These are phyloP conservation scores for Polydesmus complanatus DNA, from an alignment of 2,888 invertebrate species.

Conservation along the genomic window DNA sequence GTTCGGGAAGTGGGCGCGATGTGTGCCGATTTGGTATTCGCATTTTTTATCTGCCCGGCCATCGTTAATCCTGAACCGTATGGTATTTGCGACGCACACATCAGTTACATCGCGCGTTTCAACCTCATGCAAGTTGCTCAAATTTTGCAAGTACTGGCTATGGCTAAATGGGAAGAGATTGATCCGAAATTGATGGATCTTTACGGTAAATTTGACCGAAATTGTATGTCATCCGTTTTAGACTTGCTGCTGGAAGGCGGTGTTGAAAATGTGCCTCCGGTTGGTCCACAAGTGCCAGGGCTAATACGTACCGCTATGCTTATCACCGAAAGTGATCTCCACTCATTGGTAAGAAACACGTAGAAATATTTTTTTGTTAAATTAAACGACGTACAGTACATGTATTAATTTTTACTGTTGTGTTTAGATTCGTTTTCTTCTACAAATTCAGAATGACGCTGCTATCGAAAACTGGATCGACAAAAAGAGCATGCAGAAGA, in stretches of 20 bases:
- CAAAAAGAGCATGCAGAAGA: constrained; percentile 30
- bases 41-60: constrained; percentile 87
- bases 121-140: constrained; percentile 76
- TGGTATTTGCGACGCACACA: constrained; percentile 75
- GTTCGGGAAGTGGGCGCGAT: constrained; percentile 44
- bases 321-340: constrained; percentile 51
- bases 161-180: constrained; percentile 68
- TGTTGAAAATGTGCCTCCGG: constrained; percentile 24
- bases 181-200: constrained; percentile 58
- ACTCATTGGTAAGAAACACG: constrained; percentile 39
- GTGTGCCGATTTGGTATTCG: constrained; percentile 83
- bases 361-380: background rate
- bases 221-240: constrained; percentile 61
- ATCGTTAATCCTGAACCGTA: constrained; percentile 91
- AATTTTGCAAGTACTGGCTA: constrained; percentile 77
- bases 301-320: constrained; percentile 49
- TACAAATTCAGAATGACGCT: constrained; percentile 25
- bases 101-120: constrained; percentile 77
- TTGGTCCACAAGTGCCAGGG: constrained; percentile 41
- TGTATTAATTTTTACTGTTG: constrained; percentile 11
- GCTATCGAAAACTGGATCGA: constrained; percentile 26
- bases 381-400: too few species aligned
- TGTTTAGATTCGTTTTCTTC: constrained; percentile 32
- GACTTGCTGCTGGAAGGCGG: constrained; percentile 49
- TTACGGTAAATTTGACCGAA: constrained; percentile 64